Base-by-base conservation (phyloP, 2,888 invertebrate species). In the Euplagia quadripunctaria region DNA sequence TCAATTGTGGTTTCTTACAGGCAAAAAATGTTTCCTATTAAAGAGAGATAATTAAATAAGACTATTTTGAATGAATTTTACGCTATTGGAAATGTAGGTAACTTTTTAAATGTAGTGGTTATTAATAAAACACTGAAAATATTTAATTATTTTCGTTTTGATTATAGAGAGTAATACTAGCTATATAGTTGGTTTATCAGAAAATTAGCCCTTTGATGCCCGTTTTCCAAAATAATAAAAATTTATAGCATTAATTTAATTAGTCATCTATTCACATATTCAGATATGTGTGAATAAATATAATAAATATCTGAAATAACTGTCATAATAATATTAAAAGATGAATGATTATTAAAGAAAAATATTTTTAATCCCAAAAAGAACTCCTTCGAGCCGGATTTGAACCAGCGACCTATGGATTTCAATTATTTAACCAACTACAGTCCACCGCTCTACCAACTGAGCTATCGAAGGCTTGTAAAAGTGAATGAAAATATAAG, bases 341-440 rank as follows among this genome's bases (percentile, higher is more conserved):
- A 17, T 51, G 17, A 14, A 64, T 4, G 14, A 61, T 43, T 52
- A 17, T 0, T 8, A 46, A 8, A 6, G 6, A 46, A 46, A 1
- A 46, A 46, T 46, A 0, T 46, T 46, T 46, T 73, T 76, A 68
- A 68, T 16, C 8, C 70, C 67, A 86, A 89, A 69, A 89, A 87
- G 78, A n/a, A 82, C 69, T 96, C 96, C 96, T 96, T 96, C 96
- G 96, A 96, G 96, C 96, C 96, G 96, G 96, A 96, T 96, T 96
- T 97, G 96, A 96, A 96, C 96, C 96, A 96, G 96, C 96, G 96
- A 97, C 96, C 96, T 96, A 96, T 96, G 96, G 96, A 96, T 96
- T 71, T 70, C 93, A 84, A 85, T 79, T 72, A 11, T 0, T 0
- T n/a, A 46, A 7, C 66, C 82, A 81, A 46, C 93, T 93, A 94